phyloP scores from a whole-genome alignment of 2,113 vertebrate species.

The Colossoma macropomum region DNA sequence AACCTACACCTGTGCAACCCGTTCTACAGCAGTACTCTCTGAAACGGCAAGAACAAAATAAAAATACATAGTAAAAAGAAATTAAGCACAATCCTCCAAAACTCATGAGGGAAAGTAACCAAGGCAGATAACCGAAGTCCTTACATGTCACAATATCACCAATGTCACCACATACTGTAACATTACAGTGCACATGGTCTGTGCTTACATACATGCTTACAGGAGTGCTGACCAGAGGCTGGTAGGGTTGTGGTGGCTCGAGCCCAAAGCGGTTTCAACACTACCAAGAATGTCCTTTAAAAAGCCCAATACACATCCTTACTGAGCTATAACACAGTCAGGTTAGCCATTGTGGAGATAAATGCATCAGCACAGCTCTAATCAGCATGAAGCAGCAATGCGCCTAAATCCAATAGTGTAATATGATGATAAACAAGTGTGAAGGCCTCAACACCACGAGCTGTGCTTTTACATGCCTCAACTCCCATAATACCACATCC shows the following conservation, averaged over 20 bases:
- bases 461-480: background rate
- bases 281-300: background rate
- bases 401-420: background rate
- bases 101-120: conserved; percentile 14
- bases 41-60: background rate
- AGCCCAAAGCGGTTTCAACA: background rate
- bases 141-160: conserved; percentile 2
- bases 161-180: background rate
- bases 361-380: background rate
- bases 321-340: background rate
- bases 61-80: background rate
- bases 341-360: background rate
- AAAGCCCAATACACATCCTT: background rate
- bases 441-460: background rate
- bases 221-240: conserved; percentile 22
- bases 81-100: conserved; percentile 3
- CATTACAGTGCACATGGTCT: background rate
- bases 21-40: conserved; percentile 5
- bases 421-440: background rate
- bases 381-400: background rate
- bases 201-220: conserved; percentile 29
- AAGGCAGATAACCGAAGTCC: conserved; percentile 3
- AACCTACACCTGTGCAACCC: background rate
- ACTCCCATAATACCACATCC: background rate
- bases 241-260: conserved; percentile 11